Conservation (phyloP, 2,113 vertebrate species). For the Petaurus breviceps region DNA sequence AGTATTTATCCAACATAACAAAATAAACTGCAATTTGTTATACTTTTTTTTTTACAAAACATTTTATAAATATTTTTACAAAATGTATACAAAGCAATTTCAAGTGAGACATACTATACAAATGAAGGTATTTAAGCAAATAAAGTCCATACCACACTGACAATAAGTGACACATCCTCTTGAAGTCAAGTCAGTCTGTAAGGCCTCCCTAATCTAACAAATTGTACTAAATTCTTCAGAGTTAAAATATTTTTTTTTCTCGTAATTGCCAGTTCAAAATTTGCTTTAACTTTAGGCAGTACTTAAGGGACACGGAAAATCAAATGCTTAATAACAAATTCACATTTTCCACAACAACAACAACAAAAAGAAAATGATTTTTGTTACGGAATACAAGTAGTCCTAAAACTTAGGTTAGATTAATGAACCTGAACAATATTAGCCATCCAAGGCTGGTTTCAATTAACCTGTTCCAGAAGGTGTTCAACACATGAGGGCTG, state of each 20-base stretch:
- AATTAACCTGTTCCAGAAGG: slow-evolving; percentile 72
- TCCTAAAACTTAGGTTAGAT: slow-evolving; percentile 81
- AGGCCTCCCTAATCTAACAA: slow-evolving; percentile 89
- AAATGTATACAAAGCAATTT: slow-evolving; percentile 96
- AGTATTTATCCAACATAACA: slow-evolving; percentile 93
- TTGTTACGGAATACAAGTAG: slow-evolving; percentile 82
- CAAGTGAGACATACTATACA: slow-evolving; percentile 92
- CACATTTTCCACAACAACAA: slow-evolving; percentile 77
- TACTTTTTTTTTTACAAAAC: slow-evolving; percentile 91
- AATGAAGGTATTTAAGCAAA: slow-evolving; percentile 91
- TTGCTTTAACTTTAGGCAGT: slow-evolving; percentile 86
- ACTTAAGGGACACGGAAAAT: slow-evolving; percentile 86
- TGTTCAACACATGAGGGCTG: slow-evolving; percentile 59
- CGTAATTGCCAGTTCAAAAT: slow-evolving; percentile 87
- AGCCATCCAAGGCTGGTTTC: slow-evolving; percentile 68
- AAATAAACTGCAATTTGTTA: slow-evolving; percentile 94
- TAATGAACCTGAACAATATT: slow-evolving; percentile 80
- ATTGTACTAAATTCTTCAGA: slow-evolving; percentile 84
- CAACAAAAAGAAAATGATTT: slow-evolving; percentile 80
- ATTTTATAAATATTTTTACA: slow-evolving; percentile 95
- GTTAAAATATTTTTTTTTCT: slow-evolving; percentile 82
- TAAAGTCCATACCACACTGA: slow-evolving; percentile 88
- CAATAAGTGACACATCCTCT: slow-evolving; percentile 87
- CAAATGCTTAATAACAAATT: slow-evolving; percentile 85
- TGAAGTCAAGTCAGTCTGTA: slow-evolving; percentile 88